Evolutionary conservation across 2,797 vertebrate genomes (phyloP), one percentile per base, ranked within the genome.

Genomic region (Ptychobarbus kaznakovi): DNA sequence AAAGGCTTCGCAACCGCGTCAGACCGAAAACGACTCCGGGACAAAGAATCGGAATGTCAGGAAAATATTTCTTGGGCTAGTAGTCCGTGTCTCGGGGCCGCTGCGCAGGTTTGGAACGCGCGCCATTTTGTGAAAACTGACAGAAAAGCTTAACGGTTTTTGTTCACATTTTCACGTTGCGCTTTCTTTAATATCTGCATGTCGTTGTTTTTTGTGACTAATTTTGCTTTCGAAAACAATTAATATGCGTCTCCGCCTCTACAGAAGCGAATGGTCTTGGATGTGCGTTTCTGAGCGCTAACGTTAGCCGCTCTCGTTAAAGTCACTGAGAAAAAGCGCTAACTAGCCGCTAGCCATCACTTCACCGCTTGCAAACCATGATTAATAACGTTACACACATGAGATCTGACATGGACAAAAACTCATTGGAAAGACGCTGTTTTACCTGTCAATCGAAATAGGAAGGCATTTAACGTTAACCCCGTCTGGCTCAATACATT

Each of bases 71-170:
- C 92, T 93, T 93, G 93, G 93, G 86, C 69, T 84, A 82, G 93
- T 93, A 94, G 94, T 95, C 94, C 93, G 94, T 90, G 94, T 95
- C 94, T 94, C 93, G 94, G 95, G 93, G 95, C 96, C 95, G 96
- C 97, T 97, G 96, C 97, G 97, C 97, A 98, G 97, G 95, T 97
- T 96, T 95, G 96, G 96, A 97, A 96, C 96, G 97, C 97, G 97
- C 97, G 96, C 97, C 97, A 99, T 99, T 98, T 99, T 98, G 97
- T 98, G 96, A 96, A 95, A 96, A 96, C 95, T 96, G 93, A 96
- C 95, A 94, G 92, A 96, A 96, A 90, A 95, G 93, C 91, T 91
- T 92, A 87, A 80, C 92, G 94, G 92, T 92, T 94, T 81, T 82
- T 81, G 78, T 80, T 58, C 70, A 42, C 22, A 10, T 77, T 78